Evolutionary conservation across 2,888 invertebrate species (phyloP).

Genomic region (Punctoribates punctum): DNA sequence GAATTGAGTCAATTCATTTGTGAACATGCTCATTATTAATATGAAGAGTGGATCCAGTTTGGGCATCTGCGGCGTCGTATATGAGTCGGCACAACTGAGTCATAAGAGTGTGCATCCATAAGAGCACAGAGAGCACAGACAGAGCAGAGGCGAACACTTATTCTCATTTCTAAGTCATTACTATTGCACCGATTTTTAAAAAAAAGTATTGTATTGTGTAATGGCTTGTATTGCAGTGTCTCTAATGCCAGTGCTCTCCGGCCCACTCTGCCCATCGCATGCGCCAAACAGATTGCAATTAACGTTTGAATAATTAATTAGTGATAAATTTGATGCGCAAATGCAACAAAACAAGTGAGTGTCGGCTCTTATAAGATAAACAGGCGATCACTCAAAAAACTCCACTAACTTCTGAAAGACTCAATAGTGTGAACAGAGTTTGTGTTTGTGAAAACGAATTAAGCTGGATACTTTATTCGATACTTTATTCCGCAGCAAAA

Average conservation of each 20-base stretch:
- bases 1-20: no score
- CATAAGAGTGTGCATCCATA: not conserved
- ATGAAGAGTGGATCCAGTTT: not conserved
- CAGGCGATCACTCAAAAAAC: constrained; percentile 29
- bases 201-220: constrained; percentile 34
- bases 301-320: constrained; percentile 38
- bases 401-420: constrained; percentile 2
- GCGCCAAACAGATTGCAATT: constrained; percentile 34
- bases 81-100: not conserved
- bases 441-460: not conserved
- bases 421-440: not conserved
- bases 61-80: not conserved
- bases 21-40: no score
- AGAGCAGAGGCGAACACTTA: constrained; percentile 6
- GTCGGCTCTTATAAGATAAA: constrained; percentile 25
- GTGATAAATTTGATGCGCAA: constrained; percentile 28
- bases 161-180: constrained; percentile 1
- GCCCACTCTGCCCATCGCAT: constrained; percentile 21
- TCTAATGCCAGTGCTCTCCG: not conserved
- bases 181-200: constrained; percentile 23
- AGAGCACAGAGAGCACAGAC: not conserved
- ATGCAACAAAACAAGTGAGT: constrained; percentile 20
- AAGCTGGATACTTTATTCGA: no score
- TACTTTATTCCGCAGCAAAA: not conserved
- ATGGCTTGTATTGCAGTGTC: not conserved